phyloP scores from a whole-genome alignment of 2,888 invertebrate genomes.

The Drosophila mimetica region DNA sequence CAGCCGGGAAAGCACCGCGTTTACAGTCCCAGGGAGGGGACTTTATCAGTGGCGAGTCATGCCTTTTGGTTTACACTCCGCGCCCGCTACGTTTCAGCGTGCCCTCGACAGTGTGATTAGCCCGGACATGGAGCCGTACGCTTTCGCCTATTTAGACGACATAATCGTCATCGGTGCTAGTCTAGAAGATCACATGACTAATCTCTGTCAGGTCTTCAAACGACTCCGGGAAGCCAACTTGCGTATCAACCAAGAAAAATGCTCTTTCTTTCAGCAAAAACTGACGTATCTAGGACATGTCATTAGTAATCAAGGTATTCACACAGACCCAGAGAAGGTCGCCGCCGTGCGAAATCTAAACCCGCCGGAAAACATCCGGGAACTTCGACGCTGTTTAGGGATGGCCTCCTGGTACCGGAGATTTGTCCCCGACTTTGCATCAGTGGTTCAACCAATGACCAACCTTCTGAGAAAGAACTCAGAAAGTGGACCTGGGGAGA shows the following conservation, averaged over 20 bases:
- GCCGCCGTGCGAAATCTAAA: not conserved
- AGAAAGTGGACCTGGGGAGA: not conserved
- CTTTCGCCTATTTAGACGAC: not conserved
- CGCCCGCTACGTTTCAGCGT: not conserved
- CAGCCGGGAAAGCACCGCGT: not conserved
- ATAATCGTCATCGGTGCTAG: not conserved
- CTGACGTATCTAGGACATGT: not conserved
- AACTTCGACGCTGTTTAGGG: not conserved
- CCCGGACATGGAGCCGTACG: not conserved
- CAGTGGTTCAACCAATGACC: not conserved
- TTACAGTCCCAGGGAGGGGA: not conserved
- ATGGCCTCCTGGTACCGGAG: slow-evolving; percentile 3
- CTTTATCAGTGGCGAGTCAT: not conserved
- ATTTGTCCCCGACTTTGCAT: not conserved
- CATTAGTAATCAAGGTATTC: not conserved
- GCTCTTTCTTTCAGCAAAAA: not conserved
- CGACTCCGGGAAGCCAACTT: not conserved
- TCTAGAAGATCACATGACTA: not conserved
- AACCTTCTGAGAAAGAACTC: not conserved
- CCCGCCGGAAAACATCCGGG: not conserved
- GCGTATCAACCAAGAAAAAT: slow-evolving; percentile 1
- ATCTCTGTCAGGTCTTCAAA: not conserved
- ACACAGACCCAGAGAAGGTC: not conserved
- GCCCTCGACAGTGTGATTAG: not conserved
- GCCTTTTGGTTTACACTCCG: not conserved